Evolutionary conservation across 2,797 vertebrate species (phyloP), one percentile per base, ranked within the genome.

Genomic region (Poecile montanus): DNA sequence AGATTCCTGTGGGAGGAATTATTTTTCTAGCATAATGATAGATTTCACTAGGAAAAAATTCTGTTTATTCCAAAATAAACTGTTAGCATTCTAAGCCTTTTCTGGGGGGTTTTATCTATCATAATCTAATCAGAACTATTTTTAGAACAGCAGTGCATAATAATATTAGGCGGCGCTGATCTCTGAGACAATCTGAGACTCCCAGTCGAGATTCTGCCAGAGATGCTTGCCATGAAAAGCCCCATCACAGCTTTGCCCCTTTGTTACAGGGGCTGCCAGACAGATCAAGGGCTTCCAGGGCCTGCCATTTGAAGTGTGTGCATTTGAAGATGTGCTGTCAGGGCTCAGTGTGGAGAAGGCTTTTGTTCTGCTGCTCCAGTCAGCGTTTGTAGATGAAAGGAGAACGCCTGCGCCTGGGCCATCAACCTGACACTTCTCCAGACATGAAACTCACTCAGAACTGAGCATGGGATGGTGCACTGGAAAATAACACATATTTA

Each of bases 331-430:
- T 76, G 57, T 90, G 68, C 89, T 92, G 93, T 85, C 83, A 58
- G 80, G 83, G 91, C 79, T 84, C 71, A 79, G 57, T 3, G 14
- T 50, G 85, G 85, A 85, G 85, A 66, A 85, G 63, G 71, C 89
- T 90, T 97, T 92, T 96, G 74, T 94, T 92, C 91, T 91, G 92
- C 76, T 94, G 80, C 77, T 74, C 7, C 63, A 91, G 44, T 57
- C 63, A 88, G 83, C 68, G 80, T 88, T 88, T 94, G 83, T 71
- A 92, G 93, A 97, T 94, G 86, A 96, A 96, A 96, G 85, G 85
- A 91, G 68, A 71, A 88, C 0, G 7, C 68, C 74, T 65, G 77
- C 0, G 18, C 70, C 73, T 47, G 78, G 57, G 82, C 91, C 80
- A 47, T 96, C 94, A 95, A 88, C 80, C 57, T 83, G 83, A 92